These are phyloP conservation scores for Aphis craccivora DNA, from an alignment of 1,140 invertebrate genomes.

Conservation along the genomic window DNA sequence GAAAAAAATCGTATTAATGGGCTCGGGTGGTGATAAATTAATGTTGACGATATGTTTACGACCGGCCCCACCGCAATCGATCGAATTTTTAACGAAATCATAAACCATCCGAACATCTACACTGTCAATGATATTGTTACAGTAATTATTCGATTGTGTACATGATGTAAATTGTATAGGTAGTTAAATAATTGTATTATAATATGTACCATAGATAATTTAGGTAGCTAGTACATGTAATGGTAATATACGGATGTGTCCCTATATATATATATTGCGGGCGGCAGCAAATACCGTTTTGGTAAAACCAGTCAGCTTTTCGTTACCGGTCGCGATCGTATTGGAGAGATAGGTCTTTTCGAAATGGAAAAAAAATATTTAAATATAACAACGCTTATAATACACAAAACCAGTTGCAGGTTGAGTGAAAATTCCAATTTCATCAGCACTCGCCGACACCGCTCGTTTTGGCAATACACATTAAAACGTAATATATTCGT, in stretches of 20 bases:
- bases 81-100: conserved; percentile 3
- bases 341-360: background rate
- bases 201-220: background rate
- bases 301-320: conserved; percentile 3
- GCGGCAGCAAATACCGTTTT: background rate
- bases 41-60: background rate
- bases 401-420: background rate
- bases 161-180: background rate
- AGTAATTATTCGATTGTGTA: background rate
- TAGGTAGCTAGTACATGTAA: background rate
- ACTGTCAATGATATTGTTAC: background rate
- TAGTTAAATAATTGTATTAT: background rate
- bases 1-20: background rate
- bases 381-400: background rate
- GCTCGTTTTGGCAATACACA: background rate
- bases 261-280: background rate
- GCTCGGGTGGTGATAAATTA: background rate
- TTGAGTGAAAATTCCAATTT: background rate
- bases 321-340: conserved; percentile 25
- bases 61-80: background rate
- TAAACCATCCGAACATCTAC: background rate
- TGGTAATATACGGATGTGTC: background rate
- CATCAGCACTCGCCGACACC: background rate
- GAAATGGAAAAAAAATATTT: background rate
- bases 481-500: conserved; percentile 12